Percentiles rank a stretch among this genome's conserved stretches.
Evolutionary conservation across 2,888 invertebrate species (phyloP).

Genomic region (Belgica antarctica): DNA sequence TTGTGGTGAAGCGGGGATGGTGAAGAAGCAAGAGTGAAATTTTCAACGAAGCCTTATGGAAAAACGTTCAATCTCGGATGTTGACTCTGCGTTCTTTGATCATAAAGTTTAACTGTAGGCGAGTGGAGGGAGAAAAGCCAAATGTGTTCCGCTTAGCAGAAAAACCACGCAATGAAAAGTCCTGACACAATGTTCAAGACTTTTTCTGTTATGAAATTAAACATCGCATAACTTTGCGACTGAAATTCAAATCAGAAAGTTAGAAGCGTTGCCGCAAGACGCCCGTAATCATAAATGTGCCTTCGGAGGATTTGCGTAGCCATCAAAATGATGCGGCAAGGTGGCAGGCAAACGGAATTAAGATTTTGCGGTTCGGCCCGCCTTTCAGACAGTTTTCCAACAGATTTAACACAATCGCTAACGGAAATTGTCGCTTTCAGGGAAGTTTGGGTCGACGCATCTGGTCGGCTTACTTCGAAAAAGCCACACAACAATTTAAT

Average conservation of each 20-base stretch:
- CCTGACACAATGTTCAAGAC: background rate
- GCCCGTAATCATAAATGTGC: background rate
- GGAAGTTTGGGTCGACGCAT: too few species aligned
- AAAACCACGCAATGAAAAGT: background rate
- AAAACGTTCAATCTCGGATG: constrained; percentile 21
- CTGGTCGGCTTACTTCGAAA: too few species aligned
- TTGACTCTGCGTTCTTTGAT: background rate
- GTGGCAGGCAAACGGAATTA: background rate
- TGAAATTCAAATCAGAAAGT: constrained; percentile 15
- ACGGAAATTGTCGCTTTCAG: too few species aligned
- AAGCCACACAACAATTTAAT: background rate
- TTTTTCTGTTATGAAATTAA: constrained; percentile 25
- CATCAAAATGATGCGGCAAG: background rate
- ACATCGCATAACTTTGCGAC: background rate
- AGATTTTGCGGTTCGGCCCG: too few species aligned
- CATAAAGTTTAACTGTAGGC: background rate
- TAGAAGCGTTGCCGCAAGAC: background rate
- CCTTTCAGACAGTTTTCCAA: too few species aligned
- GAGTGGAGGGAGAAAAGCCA: background rate
- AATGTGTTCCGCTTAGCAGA: background rate
- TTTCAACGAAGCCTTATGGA: background rate
- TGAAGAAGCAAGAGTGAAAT: too few species aligned
- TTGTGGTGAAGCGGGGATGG: background rate
- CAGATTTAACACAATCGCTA: too few species aligned
- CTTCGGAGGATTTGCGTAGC: background rate